Evolutionary conservation across 2,888 invertebrate species (phyloP), one percentile per base, ranked within the genome.

Genomic region (Meghimatium bilineatum): DNA sequence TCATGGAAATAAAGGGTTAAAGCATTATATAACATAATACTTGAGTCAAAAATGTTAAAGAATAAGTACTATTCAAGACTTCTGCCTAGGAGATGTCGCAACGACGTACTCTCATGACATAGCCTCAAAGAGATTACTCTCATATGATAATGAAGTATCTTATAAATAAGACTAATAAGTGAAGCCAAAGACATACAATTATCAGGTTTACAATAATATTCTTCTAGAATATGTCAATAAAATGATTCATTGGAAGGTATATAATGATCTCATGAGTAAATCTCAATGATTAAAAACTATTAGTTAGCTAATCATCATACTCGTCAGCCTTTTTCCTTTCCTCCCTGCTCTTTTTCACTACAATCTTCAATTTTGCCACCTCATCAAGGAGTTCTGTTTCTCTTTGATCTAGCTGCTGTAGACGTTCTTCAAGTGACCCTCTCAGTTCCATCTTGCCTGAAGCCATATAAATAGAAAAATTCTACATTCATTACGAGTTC

Each of bases 351-450:
- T 88, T 87, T 84, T 90, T 91, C 52, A 92, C 88, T 17, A 87
- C 87, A 20, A 81, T 80, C 77, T 89, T 89, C 49, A 90, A 90
- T 84, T 89, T 91, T 38, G 91, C 88, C 12, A 92, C 79, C 80
- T 92, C 90, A 36, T 92, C 92, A 44, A 93, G 85, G 6, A 93
- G 89, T 69, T 93, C 92, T 17, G 93, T 92, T 87, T 93, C 93
- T 76, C 93, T 86, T 80, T 90, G 89, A 86, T 93, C 93, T 63
- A 93, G 86, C 87, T 91, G 91, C 63, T 93, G 91, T 44, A 93
- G 87, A 26, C 92, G 83, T 81, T 93, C 91, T 32, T 91, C 91
- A 71, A 91, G 34, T n/a, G 86, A 87, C 2, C 93, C 93, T 52
- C 91, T 89, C n/a, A 93, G 89, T 2, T 87, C 88, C 63, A 93